Evolutionary conservation across 2,113 vertebrate genomes (phyloP).

Genomic region (Crotalus horridus): DNA sequence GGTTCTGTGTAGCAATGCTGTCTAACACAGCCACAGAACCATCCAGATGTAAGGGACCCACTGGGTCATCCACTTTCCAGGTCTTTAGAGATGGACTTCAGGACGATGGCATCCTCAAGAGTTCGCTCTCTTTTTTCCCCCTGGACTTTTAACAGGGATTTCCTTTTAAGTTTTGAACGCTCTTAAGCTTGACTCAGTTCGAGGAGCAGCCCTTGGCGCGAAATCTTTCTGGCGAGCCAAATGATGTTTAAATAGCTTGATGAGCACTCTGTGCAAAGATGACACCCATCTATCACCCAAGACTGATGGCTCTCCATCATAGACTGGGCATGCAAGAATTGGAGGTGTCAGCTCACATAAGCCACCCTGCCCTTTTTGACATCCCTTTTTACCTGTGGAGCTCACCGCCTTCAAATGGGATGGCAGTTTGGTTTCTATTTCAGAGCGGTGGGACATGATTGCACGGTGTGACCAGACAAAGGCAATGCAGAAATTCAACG

Average conservation of each 20-base stretch:
- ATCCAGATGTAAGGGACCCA: too few relatives aligned
- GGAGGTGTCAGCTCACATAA: too few relatives aligned
- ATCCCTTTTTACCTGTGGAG: background rate
- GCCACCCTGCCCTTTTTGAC: background rate
- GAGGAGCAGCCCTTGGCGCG: background rate
- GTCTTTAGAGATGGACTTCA: background rate
- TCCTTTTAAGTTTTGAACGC: background rate
- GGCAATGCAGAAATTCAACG: background rate
- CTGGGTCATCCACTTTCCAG: background rate
- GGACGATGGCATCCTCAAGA: background rate
- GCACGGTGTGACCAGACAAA: rapidly evolving
- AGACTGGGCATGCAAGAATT: background rate
- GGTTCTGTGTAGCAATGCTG: background rate
- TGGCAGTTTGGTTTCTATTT: background rate
- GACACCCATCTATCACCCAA: constrained; percentile 55
- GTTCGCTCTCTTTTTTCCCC: background rate
- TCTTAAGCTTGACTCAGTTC: background rate
- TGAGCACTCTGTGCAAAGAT: constrained; percentile 41
- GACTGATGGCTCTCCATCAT: constrained; percentile 54
- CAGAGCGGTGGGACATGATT: background rate
- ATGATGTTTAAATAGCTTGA: constrained; percentile 52
- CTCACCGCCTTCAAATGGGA: background rate
- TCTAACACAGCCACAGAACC: background rate
- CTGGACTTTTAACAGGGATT: background rate
- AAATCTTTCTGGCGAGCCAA: constrained; percentile 43